Base-by-base conservation (phyloP, 2,888 invertebrate genomes). In the Conops quadrifasciatus region DNA sequence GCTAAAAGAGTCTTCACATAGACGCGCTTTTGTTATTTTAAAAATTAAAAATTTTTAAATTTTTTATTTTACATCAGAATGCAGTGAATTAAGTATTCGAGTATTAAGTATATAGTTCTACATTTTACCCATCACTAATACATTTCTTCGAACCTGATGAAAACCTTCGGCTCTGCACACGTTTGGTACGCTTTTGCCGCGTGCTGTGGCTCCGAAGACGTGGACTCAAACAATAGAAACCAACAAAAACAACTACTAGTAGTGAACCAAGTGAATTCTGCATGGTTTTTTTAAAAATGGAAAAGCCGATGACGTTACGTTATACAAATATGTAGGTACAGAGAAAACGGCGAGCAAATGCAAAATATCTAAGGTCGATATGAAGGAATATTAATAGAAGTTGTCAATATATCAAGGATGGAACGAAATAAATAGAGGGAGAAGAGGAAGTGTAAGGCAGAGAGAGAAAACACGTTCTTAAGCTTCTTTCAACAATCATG, bases 151-250 rank as follows among this genome's bases (percentile, higher is more conserved):
- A 43, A 3, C 19, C 45, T 36, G 30, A 26, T 45, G 30, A 47
- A 26, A 15, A 28, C 49, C 15, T 53, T 28, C 4, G 13, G 19
- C 36, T 56, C 36, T 67, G 47, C 67, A 58, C 45, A 59, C 68
- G 49, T 68, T 68, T 68, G 68, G 68, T 51, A 68, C 68, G 68
- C 68, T 60, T 68, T 68, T 68, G 68, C 68, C 68, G 68, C 68
- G 68, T 68, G 68, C 68, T 68, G 36, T 49, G 51, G 28, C 45
- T 58, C n/a, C 24, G 58, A 26, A 43, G 43, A 2, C n/a, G 21
- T 4, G 4, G 49, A 49, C 4, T 16, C 53, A 24, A 53, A 19
- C 49, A 53, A 53, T 19, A 26, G 7, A 28, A 58, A 2, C 2
- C 13, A 26, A 43, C 45, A 59, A 26, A 56, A 58, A 24, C 26